Evolutionary conservation across 1,140 invertebrate genomes (phyloP).

Genomic region (Drosophila tristis): DNA sequence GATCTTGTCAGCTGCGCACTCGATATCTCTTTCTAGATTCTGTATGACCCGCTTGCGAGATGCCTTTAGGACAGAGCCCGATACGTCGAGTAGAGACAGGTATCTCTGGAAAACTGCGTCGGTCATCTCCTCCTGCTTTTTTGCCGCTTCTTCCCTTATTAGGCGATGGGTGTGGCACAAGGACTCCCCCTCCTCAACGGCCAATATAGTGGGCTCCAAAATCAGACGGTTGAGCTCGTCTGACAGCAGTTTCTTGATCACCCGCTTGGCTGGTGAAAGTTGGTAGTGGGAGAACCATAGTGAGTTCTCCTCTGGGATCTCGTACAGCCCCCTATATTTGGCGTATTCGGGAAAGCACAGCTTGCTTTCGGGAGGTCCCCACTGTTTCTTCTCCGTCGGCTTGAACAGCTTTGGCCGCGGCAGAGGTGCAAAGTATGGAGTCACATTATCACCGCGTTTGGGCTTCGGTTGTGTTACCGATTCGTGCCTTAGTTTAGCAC

Average conservation of each 20-base stretch:
- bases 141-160: not conserved
- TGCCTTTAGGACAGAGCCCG: not conserved
- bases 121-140: conserved; percentile 4
- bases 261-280: conserved; percentile 24
- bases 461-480: no score
- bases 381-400: not conserved
- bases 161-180: conserved; percentile 23
- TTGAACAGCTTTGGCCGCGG: conserved; percentile 25
- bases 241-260: conserved; percentile 23
- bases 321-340: not conserved
- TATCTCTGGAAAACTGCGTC: not conserved
- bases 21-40: conserved; percentile 46
- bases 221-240: conserved; percentile 15
- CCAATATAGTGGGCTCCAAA: not conserved
- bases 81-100: conserved; percentile 9
- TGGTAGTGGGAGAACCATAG: conserved; percentile 45
- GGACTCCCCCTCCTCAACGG: not conserved
- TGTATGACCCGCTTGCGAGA: conserved; percentile 12
- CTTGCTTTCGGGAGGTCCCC: not conserved
- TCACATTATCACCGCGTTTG: not conserved
- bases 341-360: conserved; percentile 21
- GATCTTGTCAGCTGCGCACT: conserved; percentile 21
- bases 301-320: conserved; percentile 25
- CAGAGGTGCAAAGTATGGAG: conserved; percentile 33
- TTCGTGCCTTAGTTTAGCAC: not conserved